phyloP scores from a whole-genome alignment of 2,797 vertebrate species.

The Sebastes alutus region DNA sequence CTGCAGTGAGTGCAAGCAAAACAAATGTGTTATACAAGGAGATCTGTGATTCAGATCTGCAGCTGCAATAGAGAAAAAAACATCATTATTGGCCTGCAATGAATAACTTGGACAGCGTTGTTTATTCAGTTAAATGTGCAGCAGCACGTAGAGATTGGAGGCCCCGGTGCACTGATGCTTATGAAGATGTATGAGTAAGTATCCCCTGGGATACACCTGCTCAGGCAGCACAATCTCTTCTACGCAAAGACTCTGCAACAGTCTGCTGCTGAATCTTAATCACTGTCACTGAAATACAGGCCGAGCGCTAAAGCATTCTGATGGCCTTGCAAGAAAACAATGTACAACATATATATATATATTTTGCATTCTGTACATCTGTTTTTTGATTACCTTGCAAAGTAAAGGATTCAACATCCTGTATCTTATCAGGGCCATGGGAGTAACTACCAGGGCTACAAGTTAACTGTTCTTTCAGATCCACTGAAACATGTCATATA shows the following conservation, averaged over 20 bases:
- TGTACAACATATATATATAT: not conserved
- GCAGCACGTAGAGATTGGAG: slow-evolving; percentile 1
- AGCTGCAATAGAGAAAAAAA: not conserved
- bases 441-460: no score
- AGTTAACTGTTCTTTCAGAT: no score
- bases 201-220: slow-evolving; percentile 28
- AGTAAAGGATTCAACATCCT: not conserved
- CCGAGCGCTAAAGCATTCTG: slow-evolving; percentile 12
- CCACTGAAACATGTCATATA: no score
- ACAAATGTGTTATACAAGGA: not conserved
- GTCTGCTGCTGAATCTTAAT: slow-evolving; percentile 34
- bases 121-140: slow-evolving; percentile 34
- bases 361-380: slow-evolving; percentile 9
- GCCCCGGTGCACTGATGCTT: not conserved
- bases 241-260: slow-evolving; percentile 14
- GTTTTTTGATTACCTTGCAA: slow-evolving; percentile 37
- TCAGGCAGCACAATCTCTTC: slow-evolving; percentile 18
- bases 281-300: slow-evolving; percentile 10
- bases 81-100: not conserved
- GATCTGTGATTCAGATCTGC: not conserved
- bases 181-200: slow-evolving; percentile 38
- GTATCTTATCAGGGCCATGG: not conserved
- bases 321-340: slow-evolving; percentile 38
- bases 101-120: slow-evolving; percentile 25
- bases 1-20: not conserved